Evolutionary conservation across 1,140 invertebrate species (phyloP), one percentile per base, ranked within the genome.

Genomic region (Panonychus citri): DNA sequence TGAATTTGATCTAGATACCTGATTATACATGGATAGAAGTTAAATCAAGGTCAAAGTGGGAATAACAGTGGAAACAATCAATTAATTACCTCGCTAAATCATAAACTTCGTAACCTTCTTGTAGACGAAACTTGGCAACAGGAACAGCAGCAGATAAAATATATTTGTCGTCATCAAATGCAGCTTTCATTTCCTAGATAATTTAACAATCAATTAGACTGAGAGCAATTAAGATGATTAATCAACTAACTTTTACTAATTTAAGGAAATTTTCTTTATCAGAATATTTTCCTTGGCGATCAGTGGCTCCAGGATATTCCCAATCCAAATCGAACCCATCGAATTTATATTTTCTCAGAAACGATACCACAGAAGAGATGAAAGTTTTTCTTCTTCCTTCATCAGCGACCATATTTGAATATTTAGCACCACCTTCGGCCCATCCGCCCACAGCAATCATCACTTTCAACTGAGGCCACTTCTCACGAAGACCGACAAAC

Each of bases 1-100:
- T 85, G 86, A 0, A 88, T 74, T 72, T 79, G 86, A 67, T 90
- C 85, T 3, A 83, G 91, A 62, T 58, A 42, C 26, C n/a, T 74
- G 67, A 57, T 19, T 43, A 43, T 39, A 49, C 21, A 46, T 15
- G n/a, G n/a, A n/a, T 34, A 34, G 12, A 34, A 7, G 30, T 7
- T 7, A 34, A 34, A 34, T 12, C 30, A 34, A 34, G 5, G 0
- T 7, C 0, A 34, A 7, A 34, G 5, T 34, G 5, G 12, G 30
- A 34, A 7, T 34, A 7, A 34, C 5, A 34, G 13, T 49, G 42
- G 40, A 27, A 17, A 30, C 27, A 40, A 46, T 19, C 4, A 52
- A 75, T 75, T 57, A 24, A 39, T 24, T 19, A 55, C 54, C 17
- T n/a, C 43, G n/a, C 80, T 25, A 90, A 69, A 1, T 74, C 66